Evolutionary conservation across 1,140 invertebrate genomes (phyloP).

Genomic region (Philopotamus ludificatus): DNA sequence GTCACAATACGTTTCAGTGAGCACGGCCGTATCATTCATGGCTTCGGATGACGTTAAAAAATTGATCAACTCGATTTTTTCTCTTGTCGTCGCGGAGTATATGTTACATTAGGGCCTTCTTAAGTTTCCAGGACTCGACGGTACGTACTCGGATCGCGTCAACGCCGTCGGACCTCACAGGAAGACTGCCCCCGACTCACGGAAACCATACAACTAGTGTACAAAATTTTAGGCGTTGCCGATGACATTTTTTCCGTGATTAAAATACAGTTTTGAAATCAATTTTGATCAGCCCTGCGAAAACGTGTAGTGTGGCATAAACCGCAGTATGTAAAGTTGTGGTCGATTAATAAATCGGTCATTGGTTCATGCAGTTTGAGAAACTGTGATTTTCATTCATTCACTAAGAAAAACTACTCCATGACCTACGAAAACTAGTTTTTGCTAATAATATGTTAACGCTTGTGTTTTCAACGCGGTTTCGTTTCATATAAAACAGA

Average conservation of each 20-base stretch:
- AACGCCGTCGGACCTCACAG: conserved; percentile 29
- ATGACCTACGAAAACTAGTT: conserved; percentile 33
- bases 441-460: too few species aligned
- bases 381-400: conserved; percentile 6
- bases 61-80: conserved; percentile 27
- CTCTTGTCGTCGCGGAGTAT: conserved; percentile 17
- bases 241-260: neutral
- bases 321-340: neutral
- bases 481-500: too few species aligned
- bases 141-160: conserved; percentile 9
- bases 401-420: neutral
- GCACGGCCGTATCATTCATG: conserved; percentile 17
- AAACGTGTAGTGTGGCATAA: too few species aligned
- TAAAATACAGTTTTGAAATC: neutral
- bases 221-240: neutral
- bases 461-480: too few species aligned
- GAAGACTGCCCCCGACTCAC: conserved; percentile 3
- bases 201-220: conserved; percentile 27
- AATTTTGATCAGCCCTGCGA: neutral
- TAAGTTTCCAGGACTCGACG: conserved; percentile 33
- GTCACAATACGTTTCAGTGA: neutral
- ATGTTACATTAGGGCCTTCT: conserved; percentile 22
- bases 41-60: conserved; percentile 20
- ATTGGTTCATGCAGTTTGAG: neutral
- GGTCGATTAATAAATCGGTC: neutral